phyloP scores from a whole-genome alignment of 2,888 invertebrate genomes.

The Andrena bucephala region DNA sequence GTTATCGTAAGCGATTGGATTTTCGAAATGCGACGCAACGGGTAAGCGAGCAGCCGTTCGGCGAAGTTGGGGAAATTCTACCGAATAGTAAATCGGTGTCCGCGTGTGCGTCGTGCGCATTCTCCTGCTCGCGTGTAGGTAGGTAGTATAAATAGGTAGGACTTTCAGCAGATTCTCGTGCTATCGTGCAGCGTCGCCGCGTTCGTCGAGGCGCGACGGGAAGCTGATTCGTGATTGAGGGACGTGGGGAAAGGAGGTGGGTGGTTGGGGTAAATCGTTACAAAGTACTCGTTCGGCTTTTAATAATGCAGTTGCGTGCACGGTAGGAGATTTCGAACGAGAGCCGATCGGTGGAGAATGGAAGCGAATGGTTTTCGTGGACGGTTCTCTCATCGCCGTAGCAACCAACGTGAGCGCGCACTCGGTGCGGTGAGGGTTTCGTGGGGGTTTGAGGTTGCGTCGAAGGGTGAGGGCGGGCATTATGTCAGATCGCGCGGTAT shows the following conservation, averaged over 20 bases:
- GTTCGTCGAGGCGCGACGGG: slow-evolving; percentile 14
- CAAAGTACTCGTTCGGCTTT: slow-evolving; percentile 76
- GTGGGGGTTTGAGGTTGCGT: slow-evolving; percentile 25
- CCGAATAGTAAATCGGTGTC: too few relatives aligned
- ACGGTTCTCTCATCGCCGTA: slow-evolving; percentile 76
- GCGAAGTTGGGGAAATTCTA: not conserved
- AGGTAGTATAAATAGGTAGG: not conserved
- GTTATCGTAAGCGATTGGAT: not conserved
- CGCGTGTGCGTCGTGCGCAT: too few relatives aligned
- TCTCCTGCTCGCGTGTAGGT: too few relatives aligned
- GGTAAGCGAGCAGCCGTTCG: not conserved
- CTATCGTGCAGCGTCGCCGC: not conserved
- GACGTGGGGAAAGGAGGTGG: not conserved
- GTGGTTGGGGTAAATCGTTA: slow-evolving; percentile 56
- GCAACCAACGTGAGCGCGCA: slow-evolving; percentile 67
- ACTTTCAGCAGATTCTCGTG: not conserved
- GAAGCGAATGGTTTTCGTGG: slow-evolving; percentile 73
- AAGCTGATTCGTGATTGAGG: slow-evolving; percentile 27
- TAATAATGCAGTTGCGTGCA: slow-evolving; percentile 77
- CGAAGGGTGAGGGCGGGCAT: slow-evolving; percentile 38
- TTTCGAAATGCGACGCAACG: not conserved
- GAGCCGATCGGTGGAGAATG: slow-evolving; percentile 69
- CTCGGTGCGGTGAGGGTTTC: not conserved
- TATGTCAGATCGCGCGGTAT: slow-evolving; percentile 64
- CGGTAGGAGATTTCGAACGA: slow-evolving; percentile 67